Conservation (phyloP, 2,113 vertebrate genomes). For the Sapajus apella region DNA sequence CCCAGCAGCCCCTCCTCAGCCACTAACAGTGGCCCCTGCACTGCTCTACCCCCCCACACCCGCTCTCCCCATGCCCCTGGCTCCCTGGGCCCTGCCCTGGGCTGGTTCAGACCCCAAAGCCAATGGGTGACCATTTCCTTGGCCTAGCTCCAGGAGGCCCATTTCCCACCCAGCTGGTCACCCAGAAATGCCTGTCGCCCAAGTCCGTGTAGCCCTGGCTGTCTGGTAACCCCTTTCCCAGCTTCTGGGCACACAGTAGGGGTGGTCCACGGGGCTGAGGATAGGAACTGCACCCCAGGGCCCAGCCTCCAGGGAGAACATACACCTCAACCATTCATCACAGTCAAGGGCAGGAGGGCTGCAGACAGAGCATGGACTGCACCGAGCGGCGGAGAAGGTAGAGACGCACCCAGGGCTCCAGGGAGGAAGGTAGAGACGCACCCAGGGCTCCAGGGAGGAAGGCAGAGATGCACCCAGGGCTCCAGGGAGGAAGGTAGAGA, state of each 20-base stretch:
- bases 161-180: neutral
- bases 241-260: neutral
- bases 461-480: fast-evolving
- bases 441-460: neutral
- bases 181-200: neutral
- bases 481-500: neutral
- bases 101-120: neutral
- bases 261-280: neutral
- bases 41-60: neutral
- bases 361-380: fast-evolving
- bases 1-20: neutral
- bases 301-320: neutral
- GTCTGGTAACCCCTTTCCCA: neutral
- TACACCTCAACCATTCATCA: neutral
- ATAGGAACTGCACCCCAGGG: neutral
- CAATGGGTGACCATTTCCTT: fast-evolving
- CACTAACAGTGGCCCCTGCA: fast-evolving
- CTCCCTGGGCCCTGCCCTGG: fast-evolving
- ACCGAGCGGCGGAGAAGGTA: neutral
- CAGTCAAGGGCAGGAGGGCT: fast-evolving
- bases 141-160: neutral
- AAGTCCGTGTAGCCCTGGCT: neutral
- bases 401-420: too few species aligned
- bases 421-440: too few species aligned
- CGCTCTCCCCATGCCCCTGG: fast-evolving